Evolutionary conservation across 2,113 vertebrate genomes (phyloP).

Genomic region (Percopsis transmontana): DNA sequence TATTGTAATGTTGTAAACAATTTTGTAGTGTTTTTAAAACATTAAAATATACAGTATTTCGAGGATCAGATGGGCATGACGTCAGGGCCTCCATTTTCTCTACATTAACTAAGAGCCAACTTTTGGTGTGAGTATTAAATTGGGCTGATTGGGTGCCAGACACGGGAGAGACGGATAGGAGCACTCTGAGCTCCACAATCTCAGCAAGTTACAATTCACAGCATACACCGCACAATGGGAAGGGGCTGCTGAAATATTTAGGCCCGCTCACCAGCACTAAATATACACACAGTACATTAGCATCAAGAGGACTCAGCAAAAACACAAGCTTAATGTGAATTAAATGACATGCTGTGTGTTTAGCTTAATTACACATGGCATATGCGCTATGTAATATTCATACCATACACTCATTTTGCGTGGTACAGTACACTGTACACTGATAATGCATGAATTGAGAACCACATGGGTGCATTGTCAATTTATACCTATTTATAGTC

Average conservation of each 20-base stretch:
- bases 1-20: too few relatives aligned
- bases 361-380: slow-evolving; percentile 35
- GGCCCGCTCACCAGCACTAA: neutral
- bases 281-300: slow-evolving; percentile 19
- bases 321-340: slow-evolving; percentile 36
- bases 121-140: slow-evolving; percentile 8
- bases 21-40: too few relatives aligned
- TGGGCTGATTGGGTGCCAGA: slow-evolving; percentile 5
- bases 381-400: slow-evolving; percentile 30
- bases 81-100: slow-evolving; percentile 49
- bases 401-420: slow-evolving; percentile 14
- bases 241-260: slow-evolving; percentile 30
- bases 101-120: slow-evolving; percentile 39
- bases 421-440: too few relatives aligned
- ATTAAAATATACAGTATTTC: too few relatives aligned
- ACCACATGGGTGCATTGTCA: too few relatives aligned
- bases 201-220: slow-evolving; percentile 9
- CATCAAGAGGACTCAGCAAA: slow-evolving; percentile 24
- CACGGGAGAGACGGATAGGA: neutral
- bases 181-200: neutral
- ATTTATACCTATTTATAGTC: too few relatives aligned
- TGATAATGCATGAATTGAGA: too few relatives aligned
- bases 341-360: slow-evolving; percentile 31
- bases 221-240: slow-evolving; percentile 11
- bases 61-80: slow-evolving; percentile 34